These are phyloP conservation scores for Dryomyza anilis DNA, from an alignment of 2,888 invertebrate genomes.

Conservation along the genomic window DNA sequence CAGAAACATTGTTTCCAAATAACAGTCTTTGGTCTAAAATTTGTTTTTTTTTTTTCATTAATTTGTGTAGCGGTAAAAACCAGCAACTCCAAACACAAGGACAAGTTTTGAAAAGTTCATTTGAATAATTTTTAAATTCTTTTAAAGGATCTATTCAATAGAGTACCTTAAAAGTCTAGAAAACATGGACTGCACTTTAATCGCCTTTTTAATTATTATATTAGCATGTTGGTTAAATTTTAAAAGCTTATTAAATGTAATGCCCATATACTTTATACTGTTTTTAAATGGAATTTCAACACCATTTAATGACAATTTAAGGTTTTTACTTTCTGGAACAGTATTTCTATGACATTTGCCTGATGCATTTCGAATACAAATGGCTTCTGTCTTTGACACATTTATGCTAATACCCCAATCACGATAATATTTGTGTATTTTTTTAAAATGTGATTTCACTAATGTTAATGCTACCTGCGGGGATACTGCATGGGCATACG, in stretches of 20 bases:
- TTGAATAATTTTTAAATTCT: too few species aligned
- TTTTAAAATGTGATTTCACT: not conserved
- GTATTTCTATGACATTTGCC: slow-evolving; percentile 11
- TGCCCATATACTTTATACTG: slow-evolving; percentile 19
- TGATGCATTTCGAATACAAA: slow-evolving; percentile 27
- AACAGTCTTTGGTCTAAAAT: too few species aligned
- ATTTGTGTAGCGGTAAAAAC: too few species aligned
- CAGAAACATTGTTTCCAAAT: too few species aligned
- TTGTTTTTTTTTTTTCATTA: too few species aligned
- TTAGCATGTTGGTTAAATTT: not conserved
- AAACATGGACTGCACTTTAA: not conserved
- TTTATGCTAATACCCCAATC: slow-evolving; percentile 27
- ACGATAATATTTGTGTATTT: slow-evolving; percentile 15
- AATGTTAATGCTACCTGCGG: not conserved
- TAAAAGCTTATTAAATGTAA: slow-evolving; percentile 12
- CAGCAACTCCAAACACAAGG: too few species aligned
- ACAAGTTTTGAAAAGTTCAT: too few species aligned
- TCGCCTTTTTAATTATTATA: slow-evolving; percentile 18
- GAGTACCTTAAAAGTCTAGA: too few species aligned
- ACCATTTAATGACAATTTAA: not conserved
- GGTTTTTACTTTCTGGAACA: slow-evolving; percentile 20
- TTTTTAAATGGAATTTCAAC: not conserved
- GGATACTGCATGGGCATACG: not conserved
- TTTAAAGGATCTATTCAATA: too few species aligned
- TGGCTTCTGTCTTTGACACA: slow-evolving; percentile 1